Base-by-base conservation (phyloP, 2,888 invertebrate species). In the Eurytoma adleriae region DNA sequence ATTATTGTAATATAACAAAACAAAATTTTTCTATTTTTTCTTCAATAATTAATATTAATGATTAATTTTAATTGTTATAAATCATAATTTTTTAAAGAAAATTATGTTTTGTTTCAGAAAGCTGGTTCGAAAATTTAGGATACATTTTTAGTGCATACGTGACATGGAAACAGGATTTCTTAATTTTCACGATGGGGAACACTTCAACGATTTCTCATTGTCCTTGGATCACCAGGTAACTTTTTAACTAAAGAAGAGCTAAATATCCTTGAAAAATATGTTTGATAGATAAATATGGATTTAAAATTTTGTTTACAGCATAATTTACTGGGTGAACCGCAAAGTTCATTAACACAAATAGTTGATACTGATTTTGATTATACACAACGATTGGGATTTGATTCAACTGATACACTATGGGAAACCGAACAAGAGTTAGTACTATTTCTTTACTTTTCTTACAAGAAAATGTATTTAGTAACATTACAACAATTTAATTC, bases 161-260 rank as follows among this genome's bases (percentile, higher is more conserved):
- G 86, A 84, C 86, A 92, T 93, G 92, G 92, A 92, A 89, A 90
- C 92, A 82, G 92, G 91, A 85, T 91, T 91, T 85, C 86, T 92
- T 82, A 91, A 91, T 88, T 91, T 92, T 84, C 90, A 91, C 82
- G 91, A 92, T 88, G 92, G 90, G 86, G 92, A 92, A 88, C 91
- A 91, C 83, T 92, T 92, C 87, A 88, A 91, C 67, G 88, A 88
- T 84, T 88, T 88, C 85, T 85, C 88, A 82, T 83, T 90, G 83
- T 86, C 87, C 57, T 81, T 88, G 62, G 88, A 87, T 80, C 88
- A 89, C 13, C 81, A 83, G 66, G 81, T 83, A 77, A 64, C 57
- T 20, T 52, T 59, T 64, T 72, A 40, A 40, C 40, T 40, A 10
- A 40, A 40, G 4, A 1, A 5, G 7, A 7, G n/a, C 18, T 18